A percentile compares a stretch with the other conserved stretches of the same genome.
These are phyloP conservation scores for Bombus balteatus DNA, from an alignment of 1,140 invertebrate species.

Conservation along the genomic window DNA sequence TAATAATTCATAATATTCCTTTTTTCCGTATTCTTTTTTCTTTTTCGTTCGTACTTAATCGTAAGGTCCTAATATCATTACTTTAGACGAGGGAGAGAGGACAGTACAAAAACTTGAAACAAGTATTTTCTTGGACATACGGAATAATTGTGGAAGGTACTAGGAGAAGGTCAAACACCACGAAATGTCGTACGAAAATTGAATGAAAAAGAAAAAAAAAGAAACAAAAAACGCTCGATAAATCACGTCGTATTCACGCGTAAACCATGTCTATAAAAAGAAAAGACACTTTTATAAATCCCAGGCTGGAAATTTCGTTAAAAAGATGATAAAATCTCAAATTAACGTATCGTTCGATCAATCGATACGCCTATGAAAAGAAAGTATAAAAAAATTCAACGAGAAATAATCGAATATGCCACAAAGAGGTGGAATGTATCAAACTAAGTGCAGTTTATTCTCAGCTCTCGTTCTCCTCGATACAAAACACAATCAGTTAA, in stretches of 20 bases:
- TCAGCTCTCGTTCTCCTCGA: conserved; percentile 72
- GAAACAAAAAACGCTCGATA: background rate
- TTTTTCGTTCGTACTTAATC: conserved; percentile 63
- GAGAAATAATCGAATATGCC: background rate
- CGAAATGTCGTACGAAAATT: background rate
- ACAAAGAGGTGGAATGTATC: conserved; percentile 2
- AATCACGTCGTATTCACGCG: too few species aligned
- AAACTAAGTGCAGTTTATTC: background rate
- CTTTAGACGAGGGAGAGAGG: conserved; percentile 49
- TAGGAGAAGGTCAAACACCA: background rate
- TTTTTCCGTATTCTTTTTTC: conserved; percentile 69
- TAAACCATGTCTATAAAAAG: background rate
- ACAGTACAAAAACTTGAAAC: conserved; percentile 49
- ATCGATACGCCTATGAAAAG: too few species aligned
- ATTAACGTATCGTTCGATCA: background rate
- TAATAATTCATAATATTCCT: conserved; percentile 73
- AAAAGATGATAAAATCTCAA: conserved; percentile 4
- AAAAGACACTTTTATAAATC: conserved; percentile 35
- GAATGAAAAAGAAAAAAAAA: conserved; percentile 7
- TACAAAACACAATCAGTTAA: conserved; percentile 82
- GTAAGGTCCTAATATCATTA: conserved; percentile 59
- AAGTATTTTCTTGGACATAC: conserved; percentile 22
- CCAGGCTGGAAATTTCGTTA: conserved; percentile 65
- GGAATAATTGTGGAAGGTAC: conserved; percentile 23
- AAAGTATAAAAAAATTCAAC: background rate